A percentile compares a stretch with the other conserved stretches of the same genome.
Evolutionary conservation across 2,113 vertebrate species (phyloP).

Genomic region (Cercopithecus mona): DNA sequence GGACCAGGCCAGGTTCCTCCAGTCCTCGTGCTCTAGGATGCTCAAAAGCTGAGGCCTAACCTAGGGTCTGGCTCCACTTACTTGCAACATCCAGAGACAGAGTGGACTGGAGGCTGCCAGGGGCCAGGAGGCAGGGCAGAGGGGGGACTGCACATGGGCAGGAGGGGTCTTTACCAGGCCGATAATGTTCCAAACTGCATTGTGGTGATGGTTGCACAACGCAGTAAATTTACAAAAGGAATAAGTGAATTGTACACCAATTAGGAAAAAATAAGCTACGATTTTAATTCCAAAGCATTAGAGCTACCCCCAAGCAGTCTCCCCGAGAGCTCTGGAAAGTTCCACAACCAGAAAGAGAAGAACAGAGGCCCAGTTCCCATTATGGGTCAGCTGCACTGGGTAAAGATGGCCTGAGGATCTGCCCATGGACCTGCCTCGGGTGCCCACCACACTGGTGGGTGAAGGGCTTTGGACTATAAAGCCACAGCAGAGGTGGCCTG

Average conservation of each 20-base stretch:
- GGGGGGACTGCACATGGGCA: too few species aligned
- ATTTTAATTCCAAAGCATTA: not conserved
- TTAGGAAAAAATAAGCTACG: not conserved
- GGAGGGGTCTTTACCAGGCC: not conserved
- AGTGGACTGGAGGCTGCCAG: rapidly evolving
- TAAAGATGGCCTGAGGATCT: not conserved
- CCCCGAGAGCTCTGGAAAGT: not conserved
- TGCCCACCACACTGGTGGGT: rapidly evolving
- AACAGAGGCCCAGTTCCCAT: too few species aligned
- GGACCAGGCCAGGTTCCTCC: not conserved
- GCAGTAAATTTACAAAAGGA: not conserved
- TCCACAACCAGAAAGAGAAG: not conserved
- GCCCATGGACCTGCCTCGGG: rapidly evolving
- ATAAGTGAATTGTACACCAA: not conserved
- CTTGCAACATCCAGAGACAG: too few species aligned
- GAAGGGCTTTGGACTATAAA: not conserved
- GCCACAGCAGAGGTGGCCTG: rapidly evolving
- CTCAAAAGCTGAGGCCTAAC: not conserved
- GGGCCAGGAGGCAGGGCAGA: rapidly evolving
- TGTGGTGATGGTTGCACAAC: too few species aligned
- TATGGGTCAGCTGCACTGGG: not conserved
- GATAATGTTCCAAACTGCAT: not conserved
- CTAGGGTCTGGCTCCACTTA: not conserved
- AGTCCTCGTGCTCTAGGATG: not conserved
- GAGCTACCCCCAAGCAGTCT: too few species aligned